Percentiles rank a stretch among this genome's conserved stretches.
phyloP scores from a whole-genome alignment of 1,140 invertebrate genomes.

The Cydia strobilella region DNA sequence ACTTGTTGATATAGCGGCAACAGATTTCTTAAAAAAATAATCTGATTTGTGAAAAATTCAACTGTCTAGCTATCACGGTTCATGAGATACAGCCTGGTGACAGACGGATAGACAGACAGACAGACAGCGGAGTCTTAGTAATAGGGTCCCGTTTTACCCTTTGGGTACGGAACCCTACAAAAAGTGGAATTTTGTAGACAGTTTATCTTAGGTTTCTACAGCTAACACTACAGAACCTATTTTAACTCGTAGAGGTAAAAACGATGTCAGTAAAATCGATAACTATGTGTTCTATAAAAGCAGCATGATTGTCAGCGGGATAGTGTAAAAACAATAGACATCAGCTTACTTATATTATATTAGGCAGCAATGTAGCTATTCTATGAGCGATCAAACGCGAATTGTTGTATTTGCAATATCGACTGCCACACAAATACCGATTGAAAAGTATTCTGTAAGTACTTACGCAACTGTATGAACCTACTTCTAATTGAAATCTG shows the following conservation, averaged over 20 bases:
- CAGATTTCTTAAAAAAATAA: no score
- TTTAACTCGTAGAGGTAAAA: not conserved
- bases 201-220: no score
- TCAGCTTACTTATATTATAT: not conserved
- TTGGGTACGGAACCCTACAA: no score
- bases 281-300: not conserved
- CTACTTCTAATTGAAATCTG: not conserved
- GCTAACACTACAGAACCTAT: not conserved
- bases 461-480: not conserved
- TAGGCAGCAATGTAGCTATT: not conserved
- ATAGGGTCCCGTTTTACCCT: no score
- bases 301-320: not conserved
- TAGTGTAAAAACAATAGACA: slow-evolving; percentile 20
- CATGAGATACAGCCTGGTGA: no score
- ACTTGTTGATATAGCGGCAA: no score
- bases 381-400: not conserved
- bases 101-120: no score
- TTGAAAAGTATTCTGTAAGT: no score
- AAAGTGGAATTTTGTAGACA: no score
- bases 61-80: no score
- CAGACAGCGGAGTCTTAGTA: no score
- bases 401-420: not conserved
- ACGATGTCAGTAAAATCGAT: slow-evolving; percentile 6
- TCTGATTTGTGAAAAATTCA: no score
- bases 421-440: slow-evolving; percentile 11